phyloP scores from a whole-genome alignment of 2,113 vertebrate genomes.

The Corydoras sp. region DNA sequence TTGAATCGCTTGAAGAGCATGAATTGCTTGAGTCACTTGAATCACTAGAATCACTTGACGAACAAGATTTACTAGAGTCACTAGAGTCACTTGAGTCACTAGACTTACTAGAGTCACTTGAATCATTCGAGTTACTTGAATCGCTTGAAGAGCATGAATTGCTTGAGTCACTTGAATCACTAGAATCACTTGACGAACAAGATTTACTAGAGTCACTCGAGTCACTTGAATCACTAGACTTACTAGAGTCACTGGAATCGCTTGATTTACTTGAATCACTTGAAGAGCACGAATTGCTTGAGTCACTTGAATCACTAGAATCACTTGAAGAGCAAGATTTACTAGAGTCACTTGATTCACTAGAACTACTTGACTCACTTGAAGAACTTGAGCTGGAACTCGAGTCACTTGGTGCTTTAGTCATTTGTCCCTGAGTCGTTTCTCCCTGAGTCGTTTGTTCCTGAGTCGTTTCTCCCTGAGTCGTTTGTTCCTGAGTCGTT shows the following conservation, averaged over 20 bases:
- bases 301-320: conserved; percentile 9
- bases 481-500: not conserved
- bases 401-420: not conserved
- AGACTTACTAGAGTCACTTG: not conserved
- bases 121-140: not conserved
- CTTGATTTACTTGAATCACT: conserved; percentile 3
- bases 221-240: not conserved
- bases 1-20: not conserved
- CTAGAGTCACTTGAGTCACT: not conserved
- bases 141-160: not conserved
- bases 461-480: too few relatives aligned
- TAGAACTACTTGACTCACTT: not conserved
- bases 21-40: not conserved
- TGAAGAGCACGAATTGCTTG: not conserved
- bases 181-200: not conserved
- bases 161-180: not conserved
- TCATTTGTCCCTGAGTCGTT: not conserved
- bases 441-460: too few relatives aligned
- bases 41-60: too few relatives aligned
- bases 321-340: not conserved
- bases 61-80: not conserved
- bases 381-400: conserved; percentile 3
- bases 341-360: not conserved
- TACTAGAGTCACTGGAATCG: conserved; percentile 1
- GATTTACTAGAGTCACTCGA: not conserved